Evolutionary conservation across 2,113 vertebrate species (phyloP).

Genomic region (Psammodynastes pulverulentus): DNA sequence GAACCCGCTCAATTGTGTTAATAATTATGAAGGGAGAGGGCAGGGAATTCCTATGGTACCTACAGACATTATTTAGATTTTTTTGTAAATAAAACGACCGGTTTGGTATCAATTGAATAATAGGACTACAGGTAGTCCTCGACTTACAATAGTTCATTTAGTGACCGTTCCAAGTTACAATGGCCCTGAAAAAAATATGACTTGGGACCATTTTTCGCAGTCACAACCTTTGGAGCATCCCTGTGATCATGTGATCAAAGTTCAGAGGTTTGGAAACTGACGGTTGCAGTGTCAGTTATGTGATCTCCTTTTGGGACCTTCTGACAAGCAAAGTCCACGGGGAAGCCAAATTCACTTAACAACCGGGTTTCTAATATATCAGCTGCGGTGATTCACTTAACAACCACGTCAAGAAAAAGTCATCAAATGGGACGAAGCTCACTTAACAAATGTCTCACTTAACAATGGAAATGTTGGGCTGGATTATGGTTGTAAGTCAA

Average conservation of each 20-base stretch:
- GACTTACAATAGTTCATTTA: not conserved
- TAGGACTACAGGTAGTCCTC: not conserved
- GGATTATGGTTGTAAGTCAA: rapidly evolving
- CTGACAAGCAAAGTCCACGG: not conserved
- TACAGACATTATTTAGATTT: not conserved
- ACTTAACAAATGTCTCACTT: not conserved
- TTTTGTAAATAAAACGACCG: not conserved
- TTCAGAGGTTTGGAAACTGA: not conserved
- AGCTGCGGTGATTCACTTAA: not conserved
- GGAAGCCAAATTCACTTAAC: not conserved
- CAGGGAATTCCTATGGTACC: not conserved
- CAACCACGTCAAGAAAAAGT: not conserved
- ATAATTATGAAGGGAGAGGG: not conserved
- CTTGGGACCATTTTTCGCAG: not conserved
- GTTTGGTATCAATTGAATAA: not conserved
- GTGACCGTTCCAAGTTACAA: not conserved
- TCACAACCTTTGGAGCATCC: not conserved
- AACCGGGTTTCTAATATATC: not conserved
- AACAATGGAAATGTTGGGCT: not conserved
- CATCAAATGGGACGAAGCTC: not conserved
- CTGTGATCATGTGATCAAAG: not conserved
- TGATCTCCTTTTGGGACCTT: not conserved
- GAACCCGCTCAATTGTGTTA: no score
- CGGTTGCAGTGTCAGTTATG: not conserved
- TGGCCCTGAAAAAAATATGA: not conserved